Evolutionary conservation across 2,113 vertebrate species (phyloP), one percentile per base, ranked within the genome.

Genomic region (Astatoreochromis straeleni): DNA sequence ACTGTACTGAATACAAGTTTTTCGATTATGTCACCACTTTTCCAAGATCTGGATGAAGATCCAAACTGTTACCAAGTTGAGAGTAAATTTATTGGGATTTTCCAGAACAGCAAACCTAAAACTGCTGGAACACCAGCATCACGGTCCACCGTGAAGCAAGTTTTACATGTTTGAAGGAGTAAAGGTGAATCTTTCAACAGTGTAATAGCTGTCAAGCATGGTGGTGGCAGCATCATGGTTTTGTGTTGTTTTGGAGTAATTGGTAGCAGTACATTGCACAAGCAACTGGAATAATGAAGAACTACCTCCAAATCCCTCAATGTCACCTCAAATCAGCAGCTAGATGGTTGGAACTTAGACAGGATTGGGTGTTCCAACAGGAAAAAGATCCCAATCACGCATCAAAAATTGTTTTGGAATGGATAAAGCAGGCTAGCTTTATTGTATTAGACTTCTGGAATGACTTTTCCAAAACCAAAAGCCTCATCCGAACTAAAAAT

Each of bases 401-500:
- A 42, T 14, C 35, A 42, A 68, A 0, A 42, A 40, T 24, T 9
- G 38, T 42, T 70, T 42, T 42, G 38, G 35, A 42, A 24, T 24
- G 12, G 12, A 70, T 70, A n/a, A 65, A 65, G 35, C n/a, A 24
- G 7, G 7, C 5, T 70, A 42, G n/a, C 19, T 63, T 63, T 60
- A 17, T 17, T 17, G 14, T 35, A 68, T 40, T 70, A 70, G 11
- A 1, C 2, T 42, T 42, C n/a, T 70, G 65, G 7, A 16, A 42
- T 42, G 7, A 8, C 65, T 0, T 70, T 70, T 40, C 0, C 38
- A 70, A 70, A 70, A 16, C 2, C 65, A 21, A 24, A 42, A 70
- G 19, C 2, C 38, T 70, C 38, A 70, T 16, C n/a, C 5, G 0
- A 0, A 24, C 35, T 70, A 40, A 42, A 24, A 0, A 42, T 3